Conservation (phyloP, 2,113 vertebrate species). For the Alouatta palliata region DNA sequence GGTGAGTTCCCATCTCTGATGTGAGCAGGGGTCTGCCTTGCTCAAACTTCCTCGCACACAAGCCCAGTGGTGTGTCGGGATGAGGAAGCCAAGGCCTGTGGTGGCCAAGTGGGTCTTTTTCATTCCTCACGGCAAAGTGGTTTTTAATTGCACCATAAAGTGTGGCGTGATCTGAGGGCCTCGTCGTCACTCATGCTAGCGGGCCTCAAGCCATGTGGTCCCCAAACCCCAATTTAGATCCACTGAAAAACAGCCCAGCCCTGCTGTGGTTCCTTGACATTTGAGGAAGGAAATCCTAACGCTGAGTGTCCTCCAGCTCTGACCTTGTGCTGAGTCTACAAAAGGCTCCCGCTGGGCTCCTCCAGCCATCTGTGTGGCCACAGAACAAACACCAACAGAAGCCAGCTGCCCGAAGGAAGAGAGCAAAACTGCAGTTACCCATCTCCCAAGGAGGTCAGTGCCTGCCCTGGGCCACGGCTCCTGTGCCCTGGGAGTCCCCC, state of each 20-base stretch:
- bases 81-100: rapidly evolving
- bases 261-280: neutral
- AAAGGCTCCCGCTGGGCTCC: neutral
- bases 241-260: neutral
- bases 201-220: neutral
- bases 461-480: too few species aligned
- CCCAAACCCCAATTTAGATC: neutral
- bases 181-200: neutral
- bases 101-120: neutral
- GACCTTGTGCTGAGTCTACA: too few species aligned
- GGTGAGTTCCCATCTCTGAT: rapidly evolving
- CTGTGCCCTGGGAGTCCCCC: too few species aligned
- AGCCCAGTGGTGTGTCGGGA: rapidly evolving
- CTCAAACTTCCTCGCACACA: rapidly evolving
- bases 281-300: neutral
- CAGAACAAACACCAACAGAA: neutral
- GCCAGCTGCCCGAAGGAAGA: rapidly evolving
- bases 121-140: neutral
- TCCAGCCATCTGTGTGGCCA: neutral
- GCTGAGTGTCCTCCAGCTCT: too few species aligned
- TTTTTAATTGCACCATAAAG: neutral
- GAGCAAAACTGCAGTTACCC: neutral
- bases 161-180: neutral
- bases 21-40: neutral
- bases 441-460: neutral